Percentiles rank a stretch among this genome's conserved stretches.
Conservation (phyloP, 2,888 invertebrate species). For the Lepeophtheirus nordmannii region DNA sequence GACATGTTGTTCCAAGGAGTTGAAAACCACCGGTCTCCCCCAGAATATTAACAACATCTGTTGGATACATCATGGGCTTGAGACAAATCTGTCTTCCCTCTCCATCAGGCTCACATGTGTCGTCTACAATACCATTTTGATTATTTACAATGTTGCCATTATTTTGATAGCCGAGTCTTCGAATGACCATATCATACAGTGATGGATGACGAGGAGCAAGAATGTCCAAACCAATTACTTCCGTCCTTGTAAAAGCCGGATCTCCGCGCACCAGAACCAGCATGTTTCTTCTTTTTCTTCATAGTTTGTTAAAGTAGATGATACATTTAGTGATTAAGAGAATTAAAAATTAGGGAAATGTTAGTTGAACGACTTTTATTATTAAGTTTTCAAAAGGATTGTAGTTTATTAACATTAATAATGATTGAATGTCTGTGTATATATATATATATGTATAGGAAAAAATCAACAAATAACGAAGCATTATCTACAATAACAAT, state of each 20-base stretch:
- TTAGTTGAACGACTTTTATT: too few relatives aligned
- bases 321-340: too few relatives aligned
- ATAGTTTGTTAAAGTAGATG: too few relatives aligned
- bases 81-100: constrained; percentile 21
- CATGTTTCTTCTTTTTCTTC: not conserved
- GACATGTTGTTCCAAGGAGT: constrained; percentile 4
- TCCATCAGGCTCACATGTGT: constrained; percentile 15
- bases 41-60: constrained; percentile 22
- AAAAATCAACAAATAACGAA: too few relatives aligned
- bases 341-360: too few relatives aligned
- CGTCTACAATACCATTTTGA: constrained; percentile 14
- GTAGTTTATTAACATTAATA: too few relatives aligned
- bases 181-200: constrained; percentile 9
- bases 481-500: too few relatives aligned
- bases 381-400: too few relatives aligned
- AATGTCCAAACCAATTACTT: constrained; percentile 24
- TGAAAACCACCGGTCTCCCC: constrained; percentile 22
- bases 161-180: constrained; percentile 14
- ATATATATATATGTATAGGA: too few relatives aligned
- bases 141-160: constrained; percentile 14
- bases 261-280: constrained; percentile 20
- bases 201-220: constrained; percentile 23
- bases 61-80: constrained; percentile 22
- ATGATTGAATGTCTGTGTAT: too few relatives aligned
- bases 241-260: constrained; percentile 18